Conservation (phyloP, 2,113 vertebrate species). For the Notothenia rossii region DNA sequence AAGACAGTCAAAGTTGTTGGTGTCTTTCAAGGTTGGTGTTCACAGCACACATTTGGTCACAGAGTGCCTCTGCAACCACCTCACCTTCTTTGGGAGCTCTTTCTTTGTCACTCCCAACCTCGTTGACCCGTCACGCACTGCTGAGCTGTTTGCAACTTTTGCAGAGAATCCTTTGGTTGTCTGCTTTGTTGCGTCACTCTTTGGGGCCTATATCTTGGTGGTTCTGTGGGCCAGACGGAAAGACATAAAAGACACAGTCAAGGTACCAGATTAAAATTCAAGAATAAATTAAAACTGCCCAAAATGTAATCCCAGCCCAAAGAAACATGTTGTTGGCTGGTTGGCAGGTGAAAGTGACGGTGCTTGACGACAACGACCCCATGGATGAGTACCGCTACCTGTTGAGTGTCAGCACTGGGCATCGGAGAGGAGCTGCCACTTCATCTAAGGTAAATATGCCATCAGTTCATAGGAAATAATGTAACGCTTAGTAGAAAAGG, state of each 20-base stretch:
- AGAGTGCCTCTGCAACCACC: conserved; percentile 92
- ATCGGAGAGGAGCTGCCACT: conserved; percentile 89
- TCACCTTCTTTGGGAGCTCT: conserved; percentile 92
- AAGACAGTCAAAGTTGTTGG: not conserved
- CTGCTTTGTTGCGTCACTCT: conserved; percentile 88
- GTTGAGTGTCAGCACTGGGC: conserved; percentile 90
- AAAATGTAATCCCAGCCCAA: not conserved
- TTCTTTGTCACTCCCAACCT: conserved; percentile 91
- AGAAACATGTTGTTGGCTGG: not conserved
- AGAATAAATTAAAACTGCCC: not conserved
- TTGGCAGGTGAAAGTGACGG: conserved; percentile 88
- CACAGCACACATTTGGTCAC: conserved; percentile 79
- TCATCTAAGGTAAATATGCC: conserved; percentile 87
- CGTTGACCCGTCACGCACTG: conserved; percentile 85
- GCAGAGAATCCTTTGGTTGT: conserved; percentile 91
- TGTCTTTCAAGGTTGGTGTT: conserved; percentile 87
- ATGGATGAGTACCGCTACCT: conserved; percentile 90
- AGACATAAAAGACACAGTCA: conserved; percentile 88
- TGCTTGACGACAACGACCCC: conserved; percentile 91
- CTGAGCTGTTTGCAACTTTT: conserved; percentile 90
- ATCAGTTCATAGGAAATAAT: not conserved
- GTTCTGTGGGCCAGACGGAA: conserved; percentile 91
- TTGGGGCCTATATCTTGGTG: conserved; percentile 85
- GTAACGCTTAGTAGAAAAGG: not conserved
- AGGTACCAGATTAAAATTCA: conserved; percentile 77